phyloP scores from a whole-genome alignment of 2,113 vertebrate species.

The Corythaixoides concolor region DNA sequence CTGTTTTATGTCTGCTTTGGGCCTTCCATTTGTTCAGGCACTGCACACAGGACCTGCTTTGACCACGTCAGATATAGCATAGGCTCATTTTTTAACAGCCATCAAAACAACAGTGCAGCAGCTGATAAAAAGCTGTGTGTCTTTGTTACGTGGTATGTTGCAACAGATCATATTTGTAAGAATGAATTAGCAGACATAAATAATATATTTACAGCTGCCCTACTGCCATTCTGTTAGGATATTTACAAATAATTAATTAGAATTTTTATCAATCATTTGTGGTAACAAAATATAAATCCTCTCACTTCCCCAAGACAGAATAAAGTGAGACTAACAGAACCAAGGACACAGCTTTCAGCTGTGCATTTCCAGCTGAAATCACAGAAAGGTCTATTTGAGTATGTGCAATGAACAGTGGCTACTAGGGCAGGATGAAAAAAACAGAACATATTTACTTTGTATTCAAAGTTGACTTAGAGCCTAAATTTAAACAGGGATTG shows the following conservation, averaged over 20 bases:
- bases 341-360: not conserved
- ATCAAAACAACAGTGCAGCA: not conserved
- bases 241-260: not conserved
- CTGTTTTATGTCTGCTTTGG: conserved; percentile 71
- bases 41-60: conserved; percentile 41
- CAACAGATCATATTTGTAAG: not conserved
- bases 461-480: not conserved
- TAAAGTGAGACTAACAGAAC: not conserved
- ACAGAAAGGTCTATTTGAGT: not conserved
- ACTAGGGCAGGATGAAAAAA: not conserved
- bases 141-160: not conserved
- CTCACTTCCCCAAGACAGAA: not conserved
- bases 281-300: not conserved
- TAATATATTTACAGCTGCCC: not conserved
- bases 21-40: conserved; percentile 46
- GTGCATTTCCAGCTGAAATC: not conserved
- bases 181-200: conserved; percentile 12
- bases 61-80: not conserved
- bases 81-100: not conserved
- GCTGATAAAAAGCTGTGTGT: conserved; percentile 6
- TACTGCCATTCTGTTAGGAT: not conserved
- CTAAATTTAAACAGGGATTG: not conserved
- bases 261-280: not conserved
- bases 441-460: not conserved
- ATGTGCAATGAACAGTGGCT: not conserved